phyloP scores from a whole-genome alignment of 2,113 vertebrate species.

The Sylvietta virens region DNA sequence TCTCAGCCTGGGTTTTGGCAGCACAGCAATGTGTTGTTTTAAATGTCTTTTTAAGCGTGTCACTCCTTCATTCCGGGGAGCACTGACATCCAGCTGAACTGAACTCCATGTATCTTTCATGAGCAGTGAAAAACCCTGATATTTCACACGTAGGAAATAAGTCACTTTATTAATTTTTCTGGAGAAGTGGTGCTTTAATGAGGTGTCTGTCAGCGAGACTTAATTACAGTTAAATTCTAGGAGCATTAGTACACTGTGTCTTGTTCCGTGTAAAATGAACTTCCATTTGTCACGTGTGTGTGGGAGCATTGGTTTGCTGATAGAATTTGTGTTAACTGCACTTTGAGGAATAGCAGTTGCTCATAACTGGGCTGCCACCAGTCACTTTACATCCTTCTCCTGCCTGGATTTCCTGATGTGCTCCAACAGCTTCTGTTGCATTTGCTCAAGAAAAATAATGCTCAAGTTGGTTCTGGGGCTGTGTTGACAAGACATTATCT shows the following conservation, averaged over 20 bases:
- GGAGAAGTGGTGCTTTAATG: constrained; percentile 13
- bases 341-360: not conserved
- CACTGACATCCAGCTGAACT: not conserved
- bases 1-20: not conserved
- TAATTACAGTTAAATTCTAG: constrained; percentile 36
- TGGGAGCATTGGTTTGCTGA: not conserved
- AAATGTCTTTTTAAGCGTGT: not conserved
- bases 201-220: constrained; percentile 11
- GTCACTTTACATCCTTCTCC: not conserved
- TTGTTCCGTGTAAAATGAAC: not conserved
- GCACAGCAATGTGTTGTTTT: not conserved
- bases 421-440: not conserved
- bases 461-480: not conserved
- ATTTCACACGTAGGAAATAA: not conserved
- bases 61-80: not conserved
- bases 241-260: not conserved
- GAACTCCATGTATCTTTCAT: not conserved
- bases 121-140: not conserved
- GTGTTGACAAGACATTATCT: not conserved
- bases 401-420: not conserved
- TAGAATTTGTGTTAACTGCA: not conserved
- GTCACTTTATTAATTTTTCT: constrained; percentile 40
- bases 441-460: not conserved
- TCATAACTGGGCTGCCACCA: not conserved
- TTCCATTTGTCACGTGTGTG: not conserved